Base-by-base conservation (phyloP, 2,113 vertebrate species). In the Seriola dumerili region DNA sequence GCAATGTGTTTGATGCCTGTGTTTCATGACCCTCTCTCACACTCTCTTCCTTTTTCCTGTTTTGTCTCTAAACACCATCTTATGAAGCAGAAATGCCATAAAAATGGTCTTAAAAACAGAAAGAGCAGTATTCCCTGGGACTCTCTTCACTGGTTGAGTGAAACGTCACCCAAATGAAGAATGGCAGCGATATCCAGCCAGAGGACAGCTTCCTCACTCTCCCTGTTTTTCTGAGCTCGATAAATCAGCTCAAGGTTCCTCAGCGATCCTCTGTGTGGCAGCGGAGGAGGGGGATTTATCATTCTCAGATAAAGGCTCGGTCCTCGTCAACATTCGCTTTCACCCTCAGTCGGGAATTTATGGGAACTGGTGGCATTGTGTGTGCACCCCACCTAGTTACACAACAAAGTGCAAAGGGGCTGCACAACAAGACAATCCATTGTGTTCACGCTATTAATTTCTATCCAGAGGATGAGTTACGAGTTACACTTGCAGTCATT, bases 191-290 rank as follows among this genome's bases (percentile, higher is more conserved):
- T 85, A 89, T 80, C 84, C 87, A 83, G 86, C 90, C 93, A 93
- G 87, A 93, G 94, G 95, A 94, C 90, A 90, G 89, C 93, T 94
- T 90, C 91, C 89, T 94, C 92, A 89, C 90, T 93, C 89, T 76
- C 78, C 79, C 88, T 80, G 66, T 78, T 85, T 90, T 89, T 81
- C 86, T 76, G 85, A 80, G 90, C 84, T 76, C 87, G 1, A 95
- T 95, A 92, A 95, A 94, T 95, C 95, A 95, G 85, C 69, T 87
- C 92, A 95, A 95, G 94, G 94, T 93, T 95, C 89, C 89, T 85
- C 74, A 5, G 86, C 74, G 91, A 89, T 89, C 88, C 83, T 80
- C 84, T 42, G 80, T 72, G 76, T 80, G 90, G 86, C 85, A 70
- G 83, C 19, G 76, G 71, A 65, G 52, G 75, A 65, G 52, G 75